Percentiles rank a stretch among this genome's conserved stretches.
phyloP scores from a whole-genome alignment of 2,888 invertebrate genomes.

The Euzetes globulus region DNA sequence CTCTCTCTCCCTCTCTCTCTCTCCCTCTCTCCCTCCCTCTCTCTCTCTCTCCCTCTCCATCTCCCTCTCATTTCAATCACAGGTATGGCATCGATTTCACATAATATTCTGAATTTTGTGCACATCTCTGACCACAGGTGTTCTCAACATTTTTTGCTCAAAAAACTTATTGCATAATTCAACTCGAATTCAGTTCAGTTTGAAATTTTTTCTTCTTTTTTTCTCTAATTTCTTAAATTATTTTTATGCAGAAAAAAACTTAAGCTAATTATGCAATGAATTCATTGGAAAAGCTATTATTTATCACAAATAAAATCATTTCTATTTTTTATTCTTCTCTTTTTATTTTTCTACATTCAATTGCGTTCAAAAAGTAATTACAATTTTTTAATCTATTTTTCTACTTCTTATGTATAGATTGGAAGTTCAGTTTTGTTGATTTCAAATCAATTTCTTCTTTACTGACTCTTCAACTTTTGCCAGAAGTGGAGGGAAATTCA shows the following conservation, averaged over 20 bases:
- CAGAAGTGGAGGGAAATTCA: neutral
- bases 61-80: neutral
- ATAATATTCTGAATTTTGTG: neutral
- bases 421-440: neutral
- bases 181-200: neutral
- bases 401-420: neutral
- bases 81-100: neutral
- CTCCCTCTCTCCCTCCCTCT: neutral
- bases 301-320: neutral
- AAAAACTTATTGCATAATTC: neutral
- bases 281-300: neutral
- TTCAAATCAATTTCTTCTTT: too few species aligned
- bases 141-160: neutral
- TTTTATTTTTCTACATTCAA: neutral
- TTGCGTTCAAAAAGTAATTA: neutral
- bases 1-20: conserved; percentile 7
- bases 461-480: too few species aligned
- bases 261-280: neutral
- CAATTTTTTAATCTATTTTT: neutral
- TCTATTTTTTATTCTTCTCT: neutral
- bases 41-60: neutral
- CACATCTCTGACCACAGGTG: neutral
- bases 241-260: neutral
- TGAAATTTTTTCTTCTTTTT: neutral
- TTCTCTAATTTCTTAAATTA: neutral